A percentile compares a stretch with the other conserved stretches of the same genome.
Conservation (phyloP, 2,888 invertebrate species). For the Cephus runcator region DNA sequence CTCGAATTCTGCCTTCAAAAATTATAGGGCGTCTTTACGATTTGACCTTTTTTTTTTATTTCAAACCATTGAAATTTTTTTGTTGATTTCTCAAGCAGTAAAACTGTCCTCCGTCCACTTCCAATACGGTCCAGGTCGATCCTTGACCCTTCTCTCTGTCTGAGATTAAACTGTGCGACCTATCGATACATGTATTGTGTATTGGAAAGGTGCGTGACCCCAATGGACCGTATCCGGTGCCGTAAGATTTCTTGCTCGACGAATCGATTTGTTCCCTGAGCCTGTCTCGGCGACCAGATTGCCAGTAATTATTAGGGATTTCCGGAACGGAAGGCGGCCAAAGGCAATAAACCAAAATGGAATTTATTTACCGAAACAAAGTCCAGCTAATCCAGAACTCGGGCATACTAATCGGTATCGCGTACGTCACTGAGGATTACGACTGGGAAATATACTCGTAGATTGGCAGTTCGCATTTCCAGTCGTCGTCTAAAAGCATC, state of each 20-base stretch:
- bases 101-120: neutral
- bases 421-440: neutral
- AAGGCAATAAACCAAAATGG: neutral
- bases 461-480: neutral
- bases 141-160: neutral
- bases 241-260: too few species aligned
- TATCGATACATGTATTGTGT: neutral
- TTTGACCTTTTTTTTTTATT: neutral
- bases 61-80: neutral
- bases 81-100: neutral
- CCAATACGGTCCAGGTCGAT: neutral
- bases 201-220: neutral
- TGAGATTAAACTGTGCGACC: neutral
- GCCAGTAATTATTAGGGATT: neutral
- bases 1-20: neutral
- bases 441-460: neutral
- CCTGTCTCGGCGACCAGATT: neutral
- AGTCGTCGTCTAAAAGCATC: neutral
- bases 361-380: neutral
- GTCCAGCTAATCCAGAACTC: neutral
- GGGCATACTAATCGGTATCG: neutral
- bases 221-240: neutral
- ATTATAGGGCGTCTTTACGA: neutral
- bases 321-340: neutral
- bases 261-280: neutral